Evolutionary conservation across 1,140 invertebrate species (phyloP), one percentile per base, ranked within the genome.

Genomic region (Heliconius hewitsoni): DNA sequence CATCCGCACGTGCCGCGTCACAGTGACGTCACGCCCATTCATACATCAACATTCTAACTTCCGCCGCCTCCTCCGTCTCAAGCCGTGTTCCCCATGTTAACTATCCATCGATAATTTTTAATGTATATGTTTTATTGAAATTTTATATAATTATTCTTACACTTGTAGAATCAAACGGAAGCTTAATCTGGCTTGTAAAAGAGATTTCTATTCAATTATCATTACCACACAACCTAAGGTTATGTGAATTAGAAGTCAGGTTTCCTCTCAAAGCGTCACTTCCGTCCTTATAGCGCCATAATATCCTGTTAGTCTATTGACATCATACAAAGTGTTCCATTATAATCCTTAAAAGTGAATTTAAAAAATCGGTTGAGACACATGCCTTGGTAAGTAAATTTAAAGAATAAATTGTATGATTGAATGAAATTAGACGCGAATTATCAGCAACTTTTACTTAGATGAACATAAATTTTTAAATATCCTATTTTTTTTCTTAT

Each of bases 31-130:
- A 90, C 87, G 85, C 88, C 88, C 90, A 93, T 93, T 93, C 91
- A 92, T 88, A 86, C 86, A 89, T 87, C 84, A 86, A 86, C 87
- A 90, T 90, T 83, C 86, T 84, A 78, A 88, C 89, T 91, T 94
- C 91, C 91, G 88, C 73, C 82, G 86, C 82, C 85, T 80, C 82
- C 79, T 74, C 81, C 34, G 71, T 82, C 83, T 84, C 84, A 85
- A 85, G 82, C 84, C 82, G 82, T 81, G 76, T 81, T 81, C 82
- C 82, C 60, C 60, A 66, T 66, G 60, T 66, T 66, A 66, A 66
- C 60, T 66, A 66, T 30, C 60, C 60, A 16, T 27, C 9, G 13
- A 66, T 66, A 16, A 27, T 66, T 60, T 60, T 66, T 11, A 27
- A 60, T 23, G 19, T 60, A 2, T 60, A 16, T 9, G 19, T 11